Conservation (phyloP, 2,113 vertebrate genomes). For the Tiliqua scincoides region DNA sequence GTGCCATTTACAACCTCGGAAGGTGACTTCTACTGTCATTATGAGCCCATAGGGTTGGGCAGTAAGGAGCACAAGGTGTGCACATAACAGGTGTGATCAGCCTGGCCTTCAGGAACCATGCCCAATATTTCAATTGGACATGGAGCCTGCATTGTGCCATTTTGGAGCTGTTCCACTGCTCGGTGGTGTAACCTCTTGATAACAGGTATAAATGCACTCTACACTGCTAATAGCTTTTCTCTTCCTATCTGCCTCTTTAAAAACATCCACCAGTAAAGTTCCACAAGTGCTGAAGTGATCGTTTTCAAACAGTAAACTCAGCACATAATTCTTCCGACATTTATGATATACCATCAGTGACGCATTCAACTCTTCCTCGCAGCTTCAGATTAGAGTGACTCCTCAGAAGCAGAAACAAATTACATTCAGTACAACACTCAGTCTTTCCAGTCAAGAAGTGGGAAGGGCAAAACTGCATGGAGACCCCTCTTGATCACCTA, state of each 20-base stretch:
- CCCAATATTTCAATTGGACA: too few relatives aligned
- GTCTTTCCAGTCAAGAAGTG: not conserved
- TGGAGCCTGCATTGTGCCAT: not conserved
- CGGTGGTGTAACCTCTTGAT: not conserved
- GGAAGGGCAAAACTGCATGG: not conserved
- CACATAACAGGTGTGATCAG: not conserved
- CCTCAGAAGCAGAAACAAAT: not conserved
- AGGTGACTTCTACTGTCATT: too few relatives aligned
- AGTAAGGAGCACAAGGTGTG: not conserved
- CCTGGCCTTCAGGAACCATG: not conserved
- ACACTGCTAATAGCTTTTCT: not conserved
- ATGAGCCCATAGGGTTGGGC: too few relatives aligned
- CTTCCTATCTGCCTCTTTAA: not conserved
- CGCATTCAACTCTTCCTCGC: not conserved
- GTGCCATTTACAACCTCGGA: too few relatives aligned
- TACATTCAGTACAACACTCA: not conserved
- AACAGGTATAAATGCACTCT: not conserved
- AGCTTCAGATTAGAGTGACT: not conserved
- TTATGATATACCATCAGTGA: not conserved
- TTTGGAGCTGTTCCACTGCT: not conserved
- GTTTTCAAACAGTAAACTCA: not conserved
- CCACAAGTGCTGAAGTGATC: not conserved
- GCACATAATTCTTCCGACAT: not conserved
- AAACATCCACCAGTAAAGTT: not conserved
- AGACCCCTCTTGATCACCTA: not conserved